Conservation (phyloP, 2,113 vertebrate species). For the Chrysemys picta region DNA sequence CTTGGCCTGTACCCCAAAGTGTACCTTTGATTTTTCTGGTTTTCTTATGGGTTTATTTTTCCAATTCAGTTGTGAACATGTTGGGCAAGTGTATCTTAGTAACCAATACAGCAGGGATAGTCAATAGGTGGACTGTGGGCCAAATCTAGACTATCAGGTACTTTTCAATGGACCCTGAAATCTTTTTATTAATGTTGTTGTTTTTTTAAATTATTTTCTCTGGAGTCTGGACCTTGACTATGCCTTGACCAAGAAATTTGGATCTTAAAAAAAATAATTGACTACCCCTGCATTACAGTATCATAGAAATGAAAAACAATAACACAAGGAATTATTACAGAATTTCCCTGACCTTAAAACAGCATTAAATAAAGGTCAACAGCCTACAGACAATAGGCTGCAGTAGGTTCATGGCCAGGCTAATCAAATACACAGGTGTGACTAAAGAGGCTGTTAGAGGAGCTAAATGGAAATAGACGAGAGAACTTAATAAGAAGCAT, state of each 20-base stretch:
- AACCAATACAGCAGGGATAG: not conserved
- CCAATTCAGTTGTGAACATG: not conserved
- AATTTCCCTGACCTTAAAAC: not conserved
- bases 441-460: not conserved
- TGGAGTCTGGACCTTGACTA: not conserved
- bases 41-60: not conserved
- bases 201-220: not conserved
- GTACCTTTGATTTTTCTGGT: not conserved
- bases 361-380: not conserved
- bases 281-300: not conserved
- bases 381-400: not conserved
- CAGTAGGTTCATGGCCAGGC: not conserved
- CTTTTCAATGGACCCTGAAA: not conserved
- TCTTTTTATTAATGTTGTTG: not conserved
- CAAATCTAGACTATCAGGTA: not conserved
- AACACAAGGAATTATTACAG: not conserved
- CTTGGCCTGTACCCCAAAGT: not conserved
- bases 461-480: slow-evolving; percentile 27
- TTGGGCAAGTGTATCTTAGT: not conserved
- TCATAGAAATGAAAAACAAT: not conserved
- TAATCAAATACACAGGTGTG: not conserved
- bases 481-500: not conserved
- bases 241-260: not conserved
- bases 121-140: not conserved
- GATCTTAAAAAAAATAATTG: not conserved